A percentile compares a stretch with the other conserved stretches of the same genome.
phyloP scores from a whole-genome alignment of 2,797 vertebrate genomes.

The Phrynocephalus forsythii region DNA sequence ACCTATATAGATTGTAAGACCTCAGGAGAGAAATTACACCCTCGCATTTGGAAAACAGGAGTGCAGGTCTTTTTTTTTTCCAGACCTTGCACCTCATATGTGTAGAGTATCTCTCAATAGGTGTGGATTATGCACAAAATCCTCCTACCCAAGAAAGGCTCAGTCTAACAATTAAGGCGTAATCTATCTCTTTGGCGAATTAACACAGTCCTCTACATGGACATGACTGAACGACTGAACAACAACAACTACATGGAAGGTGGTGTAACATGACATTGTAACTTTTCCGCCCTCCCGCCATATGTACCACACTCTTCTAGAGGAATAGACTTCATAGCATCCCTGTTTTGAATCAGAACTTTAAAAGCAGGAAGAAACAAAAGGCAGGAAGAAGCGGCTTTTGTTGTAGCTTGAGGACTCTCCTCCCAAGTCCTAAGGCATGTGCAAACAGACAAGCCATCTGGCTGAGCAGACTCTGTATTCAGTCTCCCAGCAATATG shows the following conservation, averaged over 20 bases:
- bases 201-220: neutral
- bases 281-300: neutral
- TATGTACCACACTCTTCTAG: neutral
- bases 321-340: neutral
- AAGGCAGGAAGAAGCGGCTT: neutral
- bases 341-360: neutral
- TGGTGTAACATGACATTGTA: neutral
- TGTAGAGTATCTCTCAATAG: neutral
- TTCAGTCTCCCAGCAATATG: neutral
- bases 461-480: neutral
- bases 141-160: neutral
- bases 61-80: neutral
- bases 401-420: neutral
- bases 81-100: neutral
- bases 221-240: too few relatives aligned
- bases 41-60: neutral
- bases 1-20: slow-evolving; percentile 13
- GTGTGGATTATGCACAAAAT: neutral
- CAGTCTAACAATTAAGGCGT: too few relatives aligned
- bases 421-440: neutral
- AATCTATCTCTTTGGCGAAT: neutral
- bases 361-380: neutral
- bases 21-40: neutral
- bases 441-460: neutral
- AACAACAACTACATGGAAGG: neutral